A percentile compares a stretch with the other conserved stretches of the same genome.
Conservation (phyloP, 2,113 vertebrate genomes). For the Etheostoma cragini region DNA sequence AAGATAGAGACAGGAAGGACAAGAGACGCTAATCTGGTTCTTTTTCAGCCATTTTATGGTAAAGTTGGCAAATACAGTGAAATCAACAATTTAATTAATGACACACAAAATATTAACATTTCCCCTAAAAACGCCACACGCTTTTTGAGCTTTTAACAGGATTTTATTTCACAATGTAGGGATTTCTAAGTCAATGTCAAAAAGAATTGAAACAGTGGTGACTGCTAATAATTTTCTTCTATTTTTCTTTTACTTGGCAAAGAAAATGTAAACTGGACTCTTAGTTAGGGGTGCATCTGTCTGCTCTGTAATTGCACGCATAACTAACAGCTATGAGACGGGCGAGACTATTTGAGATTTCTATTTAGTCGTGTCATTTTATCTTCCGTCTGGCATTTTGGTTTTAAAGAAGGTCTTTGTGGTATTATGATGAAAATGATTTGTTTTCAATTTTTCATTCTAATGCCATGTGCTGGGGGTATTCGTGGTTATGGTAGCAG, state of each 20-base stretch:
- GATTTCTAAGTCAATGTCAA: background rate
- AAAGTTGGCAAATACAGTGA: background rate
- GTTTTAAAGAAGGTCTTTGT: background rate
- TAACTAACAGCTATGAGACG: background rate
- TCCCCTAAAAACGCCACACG: background rate
- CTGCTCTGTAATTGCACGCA: background rate
- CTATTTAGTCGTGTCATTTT: background rate
- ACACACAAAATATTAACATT: background rate
- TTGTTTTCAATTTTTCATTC: conserved; percentile 36
- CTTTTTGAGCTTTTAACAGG: conserved; percentile 6
- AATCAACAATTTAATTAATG: background rate
- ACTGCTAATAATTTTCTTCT: background rate
- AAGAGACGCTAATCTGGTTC: conserved; percentile 88
- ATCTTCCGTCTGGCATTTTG: background rate
- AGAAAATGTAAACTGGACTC: background rate
- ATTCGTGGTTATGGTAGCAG: conserved; percentile 7
- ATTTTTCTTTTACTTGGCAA: background rate
- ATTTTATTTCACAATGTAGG: background rate
- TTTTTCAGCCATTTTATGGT: background rate
- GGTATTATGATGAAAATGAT: background rate
- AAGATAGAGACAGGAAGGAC: conserved; percentile 96
- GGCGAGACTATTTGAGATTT: background rate
- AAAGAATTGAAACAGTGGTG: background rate
- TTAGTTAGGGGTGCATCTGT: background rate
- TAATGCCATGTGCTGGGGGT: background rate